Base-by-base conservation (phyloP, 1,140 invertebrate species). In the Chelonus insularis region DNA sequence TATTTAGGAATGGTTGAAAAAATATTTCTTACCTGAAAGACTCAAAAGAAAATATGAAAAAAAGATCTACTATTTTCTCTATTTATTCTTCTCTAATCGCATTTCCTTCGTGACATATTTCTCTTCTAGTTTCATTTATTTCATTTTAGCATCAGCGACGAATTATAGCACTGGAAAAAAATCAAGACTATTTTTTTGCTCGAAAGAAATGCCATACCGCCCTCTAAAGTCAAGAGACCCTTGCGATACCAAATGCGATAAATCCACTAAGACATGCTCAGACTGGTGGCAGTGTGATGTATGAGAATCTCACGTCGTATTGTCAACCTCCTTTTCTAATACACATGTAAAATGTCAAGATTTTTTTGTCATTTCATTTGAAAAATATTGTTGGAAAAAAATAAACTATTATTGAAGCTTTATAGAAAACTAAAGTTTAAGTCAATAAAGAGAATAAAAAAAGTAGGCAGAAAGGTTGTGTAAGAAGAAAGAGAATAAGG, bases 271-370 rank as follows among this genome's bases (percentile, higher is more conserved):
- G 74, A 73, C 66, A 67, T 69, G 63, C 65, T 73, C 68, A 71
- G 73, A 75, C 71, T 70, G 72, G 66, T 72, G 72, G 75, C 72
- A 73, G 54, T 57, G 51, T 77, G 73, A 77, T 77, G 69, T 72
- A 77, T 68, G 72, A 72, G 70, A 61, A 60, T 63, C 60, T 64
- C 54, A 63, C 58, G 60, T 63, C 58, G 64, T 63, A 66, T 60
- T 66, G 34, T 54, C 51, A 55, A 63, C 37, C n/a, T 14, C 37
- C 11, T 39, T 39, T 39, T 39, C 37, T 14, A 12, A 14, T 39
- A 12, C 14, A 39, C 14, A 39, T 14, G 14, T 39, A 39, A 39
- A 39, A 39, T 12, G 37, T 39, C 37, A 39, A 39, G 37, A 39
- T 39, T 14, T 5, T 14, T 39, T 39, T 39, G 14, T 11, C n/a